phyloP scores from a whole-genome alignment of 2,888 invertebrate species.

The Patella pellucida region DNA sequence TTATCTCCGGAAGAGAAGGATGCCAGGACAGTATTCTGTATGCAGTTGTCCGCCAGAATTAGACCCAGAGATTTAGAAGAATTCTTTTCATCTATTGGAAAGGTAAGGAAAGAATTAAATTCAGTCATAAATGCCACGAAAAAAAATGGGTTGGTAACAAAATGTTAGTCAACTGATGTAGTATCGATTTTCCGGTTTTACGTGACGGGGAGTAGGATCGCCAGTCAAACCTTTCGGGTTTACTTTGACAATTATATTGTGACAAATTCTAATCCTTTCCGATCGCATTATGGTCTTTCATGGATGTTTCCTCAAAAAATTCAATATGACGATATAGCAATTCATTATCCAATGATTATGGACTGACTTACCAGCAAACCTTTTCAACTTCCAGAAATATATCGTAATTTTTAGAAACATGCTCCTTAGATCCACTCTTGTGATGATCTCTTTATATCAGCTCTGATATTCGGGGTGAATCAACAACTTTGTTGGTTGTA shows the following conservation, averaged over 20 bases:
- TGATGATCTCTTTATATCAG: slow-evolving; percentile 15
- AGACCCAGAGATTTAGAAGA: slow-evolving; percentile 95
- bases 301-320: too few species aligned
- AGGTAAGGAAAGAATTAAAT: slow-evolving; percentile 76
- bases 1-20: slow-evolving; percentile 97
- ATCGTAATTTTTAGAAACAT: background rate
- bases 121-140: background rate
- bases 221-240: too few species aligned
- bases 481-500: slow-evolving; percentile 39
- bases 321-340: too few species aligned
- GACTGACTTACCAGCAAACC: too few species aligned
- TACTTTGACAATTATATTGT: too few species aligned
- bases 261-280: too few species aligned
- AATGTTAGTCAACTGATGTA: background rate
- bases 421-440: slow-evolving; percentile 38
- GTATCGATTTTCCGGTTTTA: too few species aligned
- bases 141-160: background rate
- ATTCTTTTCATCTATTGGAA: slow-evolving; percentile 98
- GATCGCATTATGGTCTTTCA: too few species aligned
- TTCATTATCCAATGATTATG: too few species aligned
- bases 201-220: too few species aligned
- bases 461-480: slow-evolving; percentile 16
- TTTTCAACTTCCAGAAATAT: too few species aligned
- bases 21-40: slow-evolving; percentile 98
- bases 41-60: slow-evolving; percentile 96